These are phyloP conservation scores for Hippocampus guttulatus DNA, from an alignment of 2,113 vertebrate genomes.

Conservation along the genomic window DNA sequence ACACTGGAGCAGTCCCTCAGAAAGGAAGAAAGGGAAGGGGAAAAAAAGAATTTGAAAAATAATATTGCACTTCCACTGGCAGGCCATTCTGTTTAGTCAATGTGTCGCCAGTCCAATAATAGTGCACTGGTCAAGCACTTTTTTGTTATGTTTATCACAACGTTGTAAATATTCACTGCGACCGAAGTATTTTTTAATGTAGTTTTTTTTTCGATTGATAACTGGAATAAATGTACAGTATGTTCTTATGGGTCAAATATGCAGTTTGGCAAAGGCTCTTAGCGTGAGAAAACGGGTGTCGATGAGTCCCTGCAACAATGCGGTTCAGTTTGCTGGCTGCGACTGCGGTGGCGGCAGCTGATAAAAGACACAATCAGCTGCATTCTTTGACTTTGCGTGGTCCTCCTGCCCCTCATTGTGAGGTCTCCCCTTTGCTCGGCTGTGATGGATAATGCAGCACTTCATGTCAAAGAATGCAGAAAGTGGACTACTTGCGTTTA, in stretches of 20 bases:
- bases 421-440: neutral
- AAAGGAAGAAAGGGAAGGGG: neutral
- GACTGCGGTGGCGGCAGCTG: conserved; percentile 6
- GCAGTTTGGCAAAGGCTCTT: neutral
- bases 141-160: conserved; percentile 14
- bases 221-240: conserved; percentile 21
- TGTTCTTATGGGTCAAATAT: neutral
- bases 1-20: conserved; percentile 6
- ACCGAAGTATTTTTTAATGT: conserved; percentile 19
- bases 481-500: neutral
- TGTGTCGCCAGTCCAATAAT: neutral
- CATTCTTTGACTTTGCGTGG: conserved; percentile 47
- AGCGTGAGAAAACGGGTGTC: conserved; percentile 21
- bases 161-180: conserved; percentile 33
- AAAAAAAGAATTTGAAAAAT: conserved; percentile 2
- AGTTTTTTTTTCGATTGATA: conserved; percentile 50
- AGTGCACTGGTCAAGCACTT: conserved; percentile 22
- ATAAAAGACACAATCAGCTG: conserved; percentile 50
- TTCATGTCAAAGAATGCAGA: conserved; percentile 9
- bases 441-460: conserved; percentile 7
- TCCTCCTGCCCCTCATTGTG: conserved; percentile 42
- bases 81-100: conserved; percentile 1
- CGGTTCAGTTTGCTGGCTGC: conserved; percentile 34
- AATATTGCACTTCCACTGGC: conserved; percentile 22
- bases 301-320: conserved; percentile 32